phyloP scores from a whole-genome alignment of 2,888 invertebrate genomes.

The Tethea ocularis region DNA sequence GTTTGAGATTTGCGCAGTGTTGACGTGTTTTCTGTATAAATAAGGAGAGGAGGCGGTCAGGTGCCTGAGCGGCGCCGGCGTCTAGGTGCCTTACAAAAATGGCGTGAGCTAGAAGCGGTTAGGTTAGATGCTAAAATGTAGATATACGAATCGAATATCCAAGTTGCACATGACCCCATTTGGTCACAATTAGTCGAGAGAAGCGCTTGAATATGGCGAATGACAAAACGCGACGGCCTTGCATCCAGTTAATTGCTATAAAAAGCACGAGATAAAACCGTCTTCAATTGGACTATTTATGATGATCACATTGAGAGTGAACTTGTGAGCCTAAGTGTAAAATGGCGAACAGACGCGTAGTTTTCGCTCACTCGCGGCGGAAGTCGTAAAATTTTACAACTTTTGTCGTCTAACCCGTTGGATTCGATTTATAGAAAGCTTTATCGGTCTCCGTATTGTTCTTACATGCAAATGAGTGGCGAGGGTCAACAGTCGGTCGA shows the following conservation, averaged over 20 bases:
- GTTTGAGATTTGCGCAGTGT: conserved; percentile 35
- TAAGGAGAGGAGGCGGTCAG: conserved; percentile 50
- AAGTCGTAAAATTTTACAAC: conserved; percentile 63
- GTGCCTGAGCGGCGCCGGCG: conserved; percentile 58
- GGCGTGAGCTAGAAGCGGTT: conserved; percentile 45
- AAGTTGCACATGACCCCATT: conserved; percentile 36
- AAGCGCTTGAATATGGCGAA: conserved; percentile 29
- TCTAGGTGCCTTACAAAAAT: conserved; percentile 55
- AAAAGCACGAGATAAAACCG: conserved; percentile 34
- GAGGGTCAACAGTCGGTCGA: conserved; percentile 42
- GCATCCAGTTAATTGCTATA: conserved; percentile 57
- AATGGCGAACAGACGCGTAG: conserved; percentile 33
- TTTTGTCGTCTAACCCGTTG: conserved; percentile 40
- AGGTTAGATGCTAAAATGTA: conserved; percentile 35
- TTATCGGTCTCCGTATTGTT: conserved; percentile 46
- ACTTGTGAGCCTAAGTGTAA: conserved; percentile 18
- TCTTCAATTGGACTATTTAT: conserved; percentile 23
- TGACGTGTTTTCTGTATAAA: conserved; percentile 40
- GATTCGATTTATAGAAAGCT: conserved; percentile 58
- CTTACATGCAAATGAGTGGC: conserved; percentile 41
- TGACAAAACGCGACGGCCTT: conserved; percentile 52
- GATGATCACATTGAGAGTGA: conserved; percentile 22
- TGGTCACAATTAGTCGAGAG: conserved; percentile 47
- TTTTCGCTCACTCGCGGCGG: conserved; percentile 39
- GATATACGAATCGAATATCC: conserved; percentile 32